Evolutionary conservation across 2,888 invertebrate genomes (phyloP).

Genomic region (Lamproptera curius): DNA sequence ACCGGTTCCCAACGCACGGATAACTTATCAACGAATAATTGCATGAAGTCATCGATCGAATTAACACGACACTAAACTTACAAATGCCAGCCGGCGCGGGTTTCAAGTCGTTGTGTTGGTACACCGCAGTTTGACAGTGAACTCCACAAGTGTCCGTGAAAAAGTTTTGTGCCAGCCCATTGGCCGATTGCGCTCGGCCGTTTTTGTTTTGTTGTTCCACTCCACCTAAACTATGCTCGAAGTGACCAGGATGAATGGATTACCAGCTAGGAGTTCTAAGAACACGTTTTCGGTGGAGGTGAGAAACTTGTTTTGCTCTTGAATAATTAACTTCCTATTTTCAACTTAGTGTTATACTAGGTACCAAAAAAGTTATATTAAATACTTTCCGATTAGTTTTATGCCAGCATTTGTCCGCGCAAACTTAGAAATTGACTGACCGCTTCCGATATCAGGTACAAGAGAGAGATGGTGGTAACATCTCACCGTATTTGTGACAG

Average conservation of each 20-base stretch:
- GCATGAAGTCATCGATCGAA: constrained; percentile 74
- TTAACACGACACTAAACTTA: constrained; percentile 37
- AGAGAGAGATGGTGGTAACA: constrained; percentile 13
- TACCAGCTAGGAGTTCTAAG: constrained; percentile 67
- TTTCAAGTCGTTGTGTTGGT: constrained; percentile 32
- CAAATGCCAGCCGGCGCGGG: constrained; percentile 24
- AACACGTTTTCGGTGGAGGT: constrained; percentile 72
- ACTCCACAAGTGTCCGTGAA: constrained; percentile 69
- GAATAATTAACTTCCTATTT: too few species aligned
- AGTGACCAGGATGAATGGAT: constrained; percentile 68
- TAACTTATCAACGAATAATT: constrained; percentile 71
- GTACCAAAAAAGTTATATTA: too few species aligned
- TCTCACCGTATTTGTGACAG: constrained; percentile 23
- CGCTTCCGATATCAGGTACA: constrained; percentile 11
- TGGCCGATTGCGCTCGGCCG: constrained; percentile 38
- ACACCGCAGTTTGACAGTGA: constrained; percentile 54
- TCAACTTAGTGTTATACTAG: too few species aligned
- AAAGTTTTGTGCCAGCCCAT: constrained; percentile 60
- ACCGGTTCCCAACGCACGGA: constrained; percentile 37
- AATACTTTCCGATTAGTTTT: not conserved
- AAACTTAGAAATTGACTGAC: constrained; percentile 9
- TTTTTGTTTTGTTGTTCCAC: constrained; percentile 30
- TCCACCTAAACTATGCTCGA: constrained; percentile 22
- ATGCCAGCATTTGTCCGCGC: not conserved
- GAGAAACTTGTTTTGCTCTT: constrained; percentile 37